Percentiles rank a stretch among this genome's conserved stretches.
These are phyloP conservation scores for Hyles lineata DNA, from an alignment of 2,888 invertebrate genomes.

Conservation along the genomic window DNA sequence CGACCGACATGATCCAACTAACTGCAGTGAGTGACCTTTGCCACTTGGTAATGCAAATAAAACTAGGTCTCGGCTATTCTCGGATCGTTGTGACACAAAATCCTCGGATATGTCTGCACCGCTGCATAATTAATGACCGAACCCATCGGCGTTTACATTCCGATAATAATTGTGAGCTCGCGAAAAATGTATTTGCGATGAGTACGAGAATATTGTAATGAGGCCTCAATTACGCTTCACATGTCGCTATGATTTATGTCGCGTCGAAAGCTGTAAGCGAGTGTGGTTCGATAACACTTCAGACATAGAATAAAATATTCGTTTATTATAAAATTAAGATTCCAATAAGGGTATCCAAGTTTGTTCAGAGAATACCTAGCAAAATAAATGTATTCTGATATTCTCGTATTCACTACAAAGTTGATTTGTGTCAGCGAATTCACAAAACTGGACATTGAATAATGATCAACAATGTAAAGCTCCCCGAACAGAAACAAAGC, in stretches of 20 bases:
- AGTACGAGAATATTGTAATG: background rate
- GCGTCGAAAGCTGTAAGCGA: background rate
- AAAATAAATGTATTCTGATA: background rate
- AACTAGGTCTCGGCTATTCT: conserved; percentile 65
- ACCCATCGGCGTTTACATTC: conserved; percentile 20
- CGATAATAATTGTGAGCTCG: conserved; percentile 4
- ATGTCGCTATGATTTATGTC: background rate
- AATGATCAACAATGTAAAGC: conserved; percentile 16
- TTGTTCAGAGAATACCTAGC: background rate
- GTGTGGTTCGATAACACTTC: no score
- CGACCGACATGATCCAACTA: conserved; percentile 47
- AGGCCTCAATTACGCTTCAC: background rate
- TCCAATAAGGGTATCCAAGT: background rate
- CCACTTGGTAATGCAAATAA: conserved; percentile 52
- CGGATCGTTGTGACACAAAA: conserved; percentile 54
- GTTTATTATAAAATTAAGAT: no score
- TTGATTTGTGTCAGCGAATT: conserved; percentile 4
- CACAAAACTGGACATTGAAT: conserved; percentile 12
- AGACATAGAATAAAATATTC: no score
- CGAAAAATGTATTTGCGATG: conserved; percentile 7
- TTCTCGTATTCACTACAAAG: background rate
- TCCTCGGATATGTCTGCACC: conserved; percentile 37
- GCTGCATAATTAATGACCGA: conserved; percentile 26
- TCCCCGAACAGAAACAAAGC: conserved; percentile 15
- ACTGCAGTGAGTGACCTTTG: conserved; percentile 61